Percentiles rank a stretch among this genome's conserved stretches.
These are phyloP conservation scores for Montipora capricornis DNA, from an alignment of 64 coral and sea anemone genomes.

Conservation along the genomic window DNA sequence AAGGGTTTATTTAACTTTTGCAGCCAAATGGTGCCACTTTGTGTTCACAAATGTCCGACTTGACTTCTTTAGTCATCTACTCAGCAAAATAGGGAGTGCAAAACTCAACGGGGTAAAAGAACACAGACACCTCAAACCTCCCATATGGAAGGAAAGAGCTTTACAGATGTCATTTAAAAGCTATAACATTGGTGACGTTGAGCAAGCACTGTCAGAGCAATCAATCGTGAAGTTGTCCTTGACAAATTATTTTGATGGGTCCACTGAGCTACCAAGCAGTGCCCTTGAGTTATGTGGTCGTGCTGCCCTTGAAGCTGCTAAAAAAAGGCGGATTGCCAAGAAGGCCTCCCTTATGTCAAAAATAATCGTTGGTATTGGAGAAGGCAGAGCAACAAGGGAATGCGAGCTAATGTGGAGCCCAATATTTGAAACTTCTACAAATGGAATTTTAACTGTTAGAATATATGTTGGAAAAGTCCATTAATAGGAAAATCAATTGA, in stretches of 20 bases:
- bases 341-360: constrained; percentile 1
- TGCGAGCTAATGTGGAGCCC: constrained; percentile 44
- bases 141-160: constrained; percentile 40
- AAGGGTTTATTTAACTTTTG: no score
- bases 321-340: not conserved
- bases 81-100: constrained; percentile 31
- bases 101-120: constrained; percentile 33
- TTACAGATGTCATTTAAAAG: constrained; percentile 51
- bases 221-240: no score
- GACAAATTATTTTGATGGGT: no score
- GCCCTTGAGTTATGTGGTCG: not conserved
- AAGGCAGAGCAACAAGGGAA: constrained; percentile 42
- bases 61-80: constrained; percentile 15
- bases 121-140: constrained; percentile 48
- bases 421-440: constrained; percentile 4
- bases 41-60: not conserved
- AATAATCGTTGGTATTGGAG: constrained; percentile 26
- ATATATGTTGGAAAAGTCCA: constrained; percentile 18
- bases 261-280: no score
- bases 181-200: constrained; percentile 35
- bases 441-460: constrained; percentile 6
- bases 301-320: constrained; percentile 25
- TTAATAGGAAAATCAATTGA: not conserved
- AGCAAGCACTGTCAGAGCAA: not conserved
- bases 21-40: not conserved